Conservation (phyloP, 2,113 vertebrate species). For the Carassius gibelio region DNA sequence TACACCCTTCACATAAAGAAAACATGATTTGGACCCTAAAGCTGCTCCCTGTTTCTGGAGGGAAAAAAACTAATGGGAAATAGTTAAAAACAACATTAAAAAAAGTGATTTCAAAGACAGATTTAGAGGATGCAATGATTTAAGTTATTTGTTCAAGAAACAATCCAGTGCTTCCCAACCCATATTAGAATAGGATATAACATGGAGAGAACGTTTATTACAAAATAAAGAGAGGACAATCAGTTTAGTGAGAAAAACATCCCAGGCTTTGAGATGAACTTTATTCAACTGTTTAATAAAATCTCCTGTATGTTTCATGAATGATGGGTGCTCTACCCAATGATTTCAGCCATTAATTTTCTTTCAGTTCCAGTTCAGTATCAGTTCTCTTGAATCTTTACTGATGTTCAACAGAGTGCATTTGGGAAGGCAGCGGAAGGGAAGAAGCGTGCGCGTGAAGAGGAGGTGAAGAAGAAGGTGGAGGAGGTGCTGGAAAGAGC, state of each 20-base stretch:
- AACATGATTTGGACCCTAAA: too few relatives aligned
- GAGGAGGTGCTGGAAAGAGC: neutral
- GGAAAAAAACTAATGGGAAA: too few relatives aligned
- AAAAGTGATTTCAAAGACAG: neutral
- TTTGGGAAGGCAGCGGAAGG: neutral
- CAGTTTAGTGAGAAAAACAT: neutral
- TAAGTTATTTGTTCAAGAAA: neutral
- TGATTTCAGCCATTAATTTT: neutral
- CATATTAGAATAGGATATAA: neutral
- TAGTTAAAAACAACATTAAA: too few relatives aligned
- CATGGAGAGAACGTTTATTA: neutral
- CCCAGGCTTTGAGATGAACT: too few relatives aligned
- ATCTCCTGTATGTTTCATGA: neutral
- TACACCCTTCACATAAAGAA: too few relatives aligned
- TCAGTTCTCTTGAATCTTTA: neutral
- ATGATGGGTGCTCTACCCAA: neutral
- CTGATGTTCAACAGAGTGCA: neutral
- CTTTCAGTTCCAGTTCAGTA: neutral
- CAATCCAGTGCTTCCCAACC: neutral
- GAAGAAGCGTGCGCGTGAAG: neutral
- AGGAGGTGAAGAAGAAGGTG: neutral
- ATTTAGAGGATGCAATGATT: neutral
- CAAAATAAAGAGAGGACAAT: neutral
- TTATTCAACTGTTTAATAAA: too few relatives aligned
- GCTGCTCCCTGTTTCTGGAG: too few relatives aligned